Evolutionary conservation across 2,888 invertebrate genomes (phyloP).

Genomic region (Ecliptopera silaceata): DNA sequence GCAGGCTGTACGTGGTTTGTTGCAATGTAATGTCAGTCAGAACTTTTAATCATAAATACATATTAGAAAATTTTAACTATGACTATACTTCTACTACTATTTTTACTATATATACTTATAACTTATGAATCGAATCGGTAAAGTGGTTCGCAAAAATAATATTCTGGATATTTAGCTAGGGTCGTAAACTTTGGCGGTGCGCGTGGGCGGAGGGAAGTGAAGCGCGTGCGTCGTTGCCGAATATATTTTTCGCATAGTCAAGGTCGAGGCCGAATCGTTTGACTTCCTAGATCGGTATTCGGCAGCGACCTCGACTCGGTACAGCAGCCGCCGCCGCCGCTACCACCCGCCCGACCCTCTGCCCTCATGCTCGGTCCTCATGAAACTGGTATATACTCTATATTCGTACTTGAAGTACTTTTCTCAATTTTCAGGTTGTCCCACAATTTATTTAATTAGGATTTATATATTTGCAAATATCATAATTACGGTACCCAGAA

Average conservation of each 20-base stretch:
- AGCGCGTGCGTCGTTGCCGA: slow-evolving; percentile 61
- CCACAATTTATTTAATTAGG: slow-evolving; percentile 13
- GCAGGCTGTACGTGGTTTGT: too few species aligned
- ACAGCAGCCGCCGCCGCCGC: slow-evolving; percentile 30
- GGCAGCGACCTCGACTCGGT: slow-evolving; percentile 37
- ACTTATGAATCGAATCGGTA: too few species aligned
- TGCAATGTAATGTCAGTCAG: too few species aligned
- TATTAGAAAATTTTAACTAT: too few species aligned
- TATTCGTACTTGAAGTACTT: neutral
- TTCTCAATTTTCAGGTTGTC: neutral
- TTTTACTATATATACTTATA: too few species aligned
- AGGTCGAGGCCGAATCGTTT: slow-evolving; percentile 77
- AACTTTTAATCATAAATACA: too few species aligned
- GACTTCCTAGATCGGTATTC: slow-evolving; percentile 76
- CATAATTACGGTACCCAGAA: slow-evolving; percentile 26
- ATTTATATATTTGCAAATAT: slow-evolving; percentile 21
- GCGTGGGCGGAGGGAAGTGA: slow-evolving; percentile 40
- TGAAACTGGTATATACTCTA: slow-evolving; percentile 8
- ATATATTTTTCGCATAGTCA: slow-evolving; percentile 76
- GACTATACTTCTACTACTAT: too few species aligned
- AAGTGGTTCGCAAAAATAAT: slow-evolving; percentile 11
- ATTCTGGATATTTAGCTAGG: slow-evolving; percentile 7
- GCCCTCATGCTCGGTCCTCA: slow-evolving; percentile 1
- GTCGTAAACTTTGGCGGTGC: slow-evolving; percentile 21
- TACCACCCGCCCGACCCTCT: slow-evolving; percentile 29